Base-by-base conservation (phyloP, 2,113 vertebrate species). In the Clarias magur region DNA sequence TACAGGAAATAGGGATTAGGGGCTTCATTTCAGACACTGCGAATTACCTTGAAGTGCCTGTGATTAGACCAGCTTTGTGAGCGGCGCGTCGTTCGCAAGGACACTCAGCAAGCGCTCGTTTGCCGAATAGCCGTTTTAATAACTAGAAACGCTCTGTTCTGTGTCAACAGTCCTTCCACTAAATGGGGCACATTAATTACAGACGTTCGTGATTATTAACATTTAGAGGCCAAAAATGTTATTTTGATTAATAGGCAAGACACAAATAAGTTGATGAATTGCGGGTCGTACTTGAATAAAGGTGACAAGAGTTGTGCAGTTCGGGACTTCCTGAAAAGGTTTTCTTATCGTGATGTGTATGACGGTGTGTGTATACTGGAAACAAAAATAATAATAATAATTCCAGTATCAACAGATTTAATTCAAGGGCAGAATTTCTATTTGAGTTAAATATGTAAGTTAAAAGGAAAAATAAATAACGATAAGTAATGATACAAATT, bases 301-400 rank as follows among this genome's bases (percentile, higher is more conserved):
- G 78, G 73, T 53, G 72, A 53, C 38, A 19, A 34, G 15, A 38
- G 34, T 21, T 42, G 70, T 73, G 19, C 38, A n/a, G 73, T n/a
- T 42, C 48, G 11, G 19, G 38, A 48, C 70, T 93, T 94, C 94
- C 94, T 94, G 94, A 94, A 94, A 94, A 93, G 93, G 93, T 93
- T 92, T 93, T 93, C 93, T 94, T 92, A 90, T 90, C 92, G 91
- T 92, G 93, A 93, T 92, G 92, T 48, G 11, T 27, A n/a, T 17
- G 48, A 78, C 30, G 30, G 48, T 48, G 48, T 48, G 48, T 48
- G 6, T 48, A 48, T 48, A 48, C 48, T 48, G 48, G 48, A 1
- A 48, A 48, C n/a, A 48, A 48, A 5, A 48, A 6, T 48, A n/a
- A n/a, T n/a, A n/a, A n/a, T 7, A 48, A 48, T 48, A 7, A 48